phyloP scores from a whole-genome alignment of 2,888 invertebrate genomes.

The Aleiodes testaceus region DNA sequence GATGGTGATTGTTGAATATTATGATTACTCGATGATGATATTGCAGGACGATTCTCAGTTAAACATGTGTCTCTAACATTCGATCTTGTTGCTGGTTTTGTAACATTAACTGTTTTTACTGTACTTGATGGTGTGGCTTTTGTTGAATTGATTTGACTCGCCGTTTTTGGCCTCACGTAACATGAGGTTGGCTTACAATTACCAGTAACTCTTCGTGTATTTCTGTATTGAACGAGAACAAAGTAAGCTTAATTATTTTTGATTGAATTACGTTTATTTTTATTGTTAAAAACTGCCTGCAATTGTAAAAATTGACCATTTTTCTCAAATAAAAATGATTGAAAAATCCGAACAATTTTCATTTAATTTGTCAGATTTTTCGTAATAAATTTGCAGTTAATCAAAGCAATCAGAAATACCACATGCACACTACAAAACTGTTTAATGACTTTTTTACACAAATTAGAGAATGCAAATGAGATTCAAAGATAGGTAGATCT shows the following conservation, averaged over 20 bases:
- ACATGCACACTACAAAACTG: slow-evolving; percentile 13
- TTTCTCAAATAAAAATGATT: too few species aligned
- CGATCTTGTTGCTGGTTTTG: slow-evolving; percentile 67
- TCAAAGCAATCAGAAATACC: neutral
- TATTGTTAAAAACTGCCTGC: neutral
- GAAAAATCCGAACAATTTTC: too few species aligned
- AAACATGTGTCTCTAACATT: slow-evolving; percentile 61
- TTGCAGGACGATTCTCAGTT: slow-evolving; percentile 54
- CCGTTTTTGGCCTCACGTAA: slow-evolving; percentile 64
- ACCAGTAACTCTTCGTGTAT: slow-evolving; percentile 63
- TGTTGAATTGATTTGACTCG: slow-evolving; percentile 56
- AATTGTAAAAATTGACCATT: too few species aligned
- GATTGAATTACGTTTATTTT: slow-evolving; percentile 10
- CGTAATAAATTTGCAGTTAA: too few species aligned
- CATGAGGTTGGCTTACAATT: slow-evolving; percentile 63
- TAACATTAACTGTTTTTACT: slow-evolving; percentile 57
- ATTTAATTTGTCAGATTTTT: too few species aligned
- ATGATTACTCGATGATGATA: slow-evolving; percentile 60
- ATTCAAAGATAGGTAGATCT: slow-evolving; percentile 28
- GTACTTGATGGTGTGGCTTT: slow-evolving; percentile 58
- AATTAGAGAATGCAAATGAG: slow-evolving; percentile 4
- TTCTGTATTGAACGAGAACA: slow-evolving; percentile 59
- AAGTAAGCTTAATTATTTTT: slow-evolving; percentile 5
- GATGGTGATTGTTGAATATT: slow-evolving; percentile 57
- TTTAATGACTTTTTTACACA: neutral